These are phyloP conservation scores for Sylvietta virens DNA, from an alignment of 2,113 vertebrate genomes.

Conservation along the genomic window DNA sequence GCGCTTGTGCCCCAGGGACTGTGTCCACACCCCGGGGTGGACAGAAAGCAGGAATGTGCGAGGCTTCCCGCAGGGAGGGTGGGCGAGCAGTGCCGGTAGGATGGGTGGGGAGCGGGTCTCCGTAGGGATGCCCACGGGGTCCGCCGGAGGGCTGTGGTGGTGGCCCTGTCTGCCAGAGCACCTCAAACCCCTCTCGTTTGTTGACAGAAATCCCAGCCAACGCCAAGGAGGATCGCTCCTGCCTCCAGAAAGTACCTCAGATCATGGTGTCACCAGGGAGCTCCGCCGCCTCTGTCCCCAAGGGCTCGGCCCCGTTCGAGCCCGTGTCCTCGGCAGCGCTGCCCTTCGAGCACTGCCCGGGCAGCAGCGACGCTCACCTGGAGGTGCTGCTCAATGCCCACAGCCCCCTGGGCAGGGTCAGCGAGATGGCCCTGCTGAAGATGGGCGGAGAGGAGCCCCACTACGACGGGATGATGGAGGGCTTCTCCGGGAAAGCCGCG, in stretches of 20 bases:
- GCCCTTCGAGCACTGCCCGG: slow-evolving; percentile 76
- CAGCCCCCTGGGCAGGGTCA: slow-evolving; percentile 78
- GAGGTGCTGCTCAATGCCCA: slow-evolving; percentile 85
- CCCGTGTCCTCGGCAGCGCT: slow-evolving; percentile 73
- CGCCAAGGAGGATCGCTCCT: slow-evolving; percentile 87
- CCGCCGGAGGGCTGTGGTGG: background rate
- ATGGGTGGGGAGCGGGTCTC: fast-evolving
- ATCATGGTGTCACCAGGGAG: slow-evolving; percentile 82
- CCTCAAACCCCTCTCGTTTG: slow-evolving; percentile 27
- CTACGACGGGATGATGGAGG: slow-evolving; percentile 80
- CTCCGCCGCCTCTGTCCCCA: slow-evolving; percentile 69
- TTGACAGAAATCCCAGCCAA: slow-evolving; percentile 95
- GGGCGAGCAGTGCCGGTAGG: background rate
- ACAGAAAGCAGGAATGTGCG: background rate
- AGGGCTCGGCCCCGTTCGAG: slow-evolving; percentile 80
- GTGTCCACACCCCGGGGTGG: background rate
- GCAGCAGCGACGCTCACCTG: slow-evolving; percentile 78
- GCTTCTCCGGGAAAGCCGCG: slow-evolving; percentile 74
- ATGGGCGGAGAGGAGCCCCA: slow-evolving; percentile 78
- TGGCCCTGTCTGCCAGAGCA: background rate
- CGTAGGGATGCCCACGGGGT: fast-evolving
- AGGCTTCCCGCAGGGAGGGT: background rate
- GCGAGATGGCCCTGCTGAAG: slow-evolving; percentile 81
- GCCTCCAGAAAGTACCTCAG: slow-evolving; percentile 90
- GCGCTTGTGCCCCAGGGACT: background rate